Conservation (phyloP, 2,888 invertebrate species). For the Phasia obesa region DNA sequence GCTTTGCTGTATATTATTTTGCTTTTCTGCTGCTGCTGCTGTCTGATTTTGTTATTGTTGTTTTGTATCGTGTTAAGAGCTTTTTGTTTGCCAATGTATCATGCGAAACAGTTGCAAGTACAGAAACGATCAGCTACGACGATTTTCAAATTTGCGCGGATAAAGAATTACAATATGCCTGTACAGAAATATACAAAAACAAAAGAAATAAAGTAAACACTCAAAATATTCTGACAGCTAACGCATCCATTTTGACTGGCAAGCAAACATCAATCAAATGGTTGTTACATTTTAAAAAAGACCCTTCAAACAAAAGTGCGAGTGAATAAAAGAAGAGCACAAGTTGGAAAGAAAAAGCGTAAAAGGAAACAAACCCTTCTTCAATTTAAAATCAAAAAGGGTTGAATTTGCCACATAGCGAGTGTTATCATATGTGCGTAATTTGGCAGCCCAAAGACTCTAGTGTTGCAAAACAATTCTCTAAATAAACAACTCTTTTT, state of each 20-base stretch:
- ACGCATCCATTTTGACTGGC: constrained; percentile 55
- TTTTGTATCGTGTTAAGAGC: constrained; percentile 76
- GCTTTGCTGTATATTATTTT: constrained; percentile 33
- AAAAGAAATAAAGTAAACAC: constrained; percentile 39
- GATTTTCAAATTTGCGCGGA: constrained; percentile 80
- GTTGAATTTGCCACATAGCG: constrained; percentile 44
- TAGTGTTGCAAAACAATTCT: constrained; percentile 64
- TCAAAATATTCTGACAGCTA: constrained; percentile 53
- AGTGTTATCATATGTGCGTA: constrained; percentile 55
- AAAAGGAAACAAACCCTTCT: constrained; percentile 51
- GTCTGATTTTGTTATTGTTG: constrained; percentile 57
- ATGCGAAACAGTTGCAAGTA: constrained; percentile 81
- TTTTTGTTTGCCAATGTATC: constrained; percentile 78
- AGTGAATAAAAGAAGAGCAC: constrained; percentile 52
- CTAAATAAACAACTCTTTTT: constrained; percentile 60
- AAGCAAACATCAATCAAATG: constrained; percentile 62
- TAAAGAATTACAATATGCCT: constrained; percentile 72
- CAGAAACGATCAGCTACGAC: constrained; percentile 82
- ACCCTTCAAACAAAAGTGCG: constrained; percentile 45
- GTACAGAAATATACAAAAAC: constrained; percentile 57
- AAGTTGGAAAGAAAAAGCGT: constrained; percentile 9
- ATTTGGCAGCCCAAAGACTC: constrained; percentile 45
- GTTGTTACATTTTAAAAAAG: constrained; percentile 30
- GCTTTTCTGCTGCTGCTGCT: constrained; percentile 54
- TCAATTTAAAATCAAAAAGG: constrained; percentile 35